Evolutionary conservation across 2,113 vertebrate genomes (phyloP).

Genomic region (Megaceryle maxima): DNA sequence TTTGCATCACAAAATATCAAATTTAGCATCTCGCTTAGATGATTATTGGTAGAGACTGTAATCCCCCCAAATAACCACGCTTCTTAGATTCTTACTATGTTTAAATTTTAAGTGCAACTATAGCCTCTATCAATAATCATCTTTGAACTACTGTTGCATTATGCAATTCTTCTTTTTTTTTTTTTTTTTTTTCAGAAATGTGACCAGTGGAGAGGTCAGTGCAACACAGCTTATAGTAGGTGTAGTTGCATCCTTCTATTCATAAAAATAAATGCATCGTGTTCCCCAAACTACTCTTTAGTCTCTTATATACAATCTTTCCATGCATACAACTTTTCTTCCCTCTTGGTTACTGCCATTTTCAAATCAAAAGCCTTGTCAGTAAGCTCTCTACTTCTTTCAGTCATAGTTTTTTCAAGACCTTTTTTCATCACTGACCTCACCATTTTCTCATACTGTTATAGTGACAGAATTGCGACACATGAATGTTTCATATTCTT

Average conservation of each 20-base stretch:
- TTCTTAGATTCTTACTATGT: background rate
- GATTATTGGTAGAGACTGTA: background rate
- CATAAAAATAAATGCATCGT: background rate
- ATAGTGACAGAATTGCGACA: background rate
- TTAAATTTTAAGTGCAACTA: background rate
- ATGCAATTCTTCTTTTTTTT: background rate
- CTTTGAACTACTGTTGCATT: background rate
- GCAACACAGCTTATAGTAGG: background rate
- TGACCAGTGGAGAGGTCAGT: background rate
- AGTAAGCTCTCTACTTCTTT: background rate
- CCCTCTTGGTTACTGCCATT: background rate
- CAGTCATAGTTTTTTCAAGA: background rate
- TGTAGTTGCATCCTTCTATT: background rate
- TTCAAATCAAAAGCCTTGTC: background rate
- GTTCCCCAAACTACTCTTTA: background rate
- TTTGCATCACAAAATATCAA: background rate
- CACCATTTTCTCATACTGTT: background rate
- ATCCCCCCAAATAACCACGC: background rate
- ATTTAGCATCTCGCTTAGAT: background rate
- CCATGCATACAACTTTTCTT: background rate
- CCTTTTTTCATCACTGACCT: background rate
- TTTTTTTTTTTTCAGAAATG: background rate
- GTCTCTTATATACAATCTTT: background rate
- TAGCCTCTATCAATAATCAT: background rate
- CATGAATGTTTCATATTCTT: background rate